These are phyloP conservation scores for Lasioglossum leucozonium DNA, from an alignment of 2,888 invertebrate species.

Conservation along the genomic window DNA sequence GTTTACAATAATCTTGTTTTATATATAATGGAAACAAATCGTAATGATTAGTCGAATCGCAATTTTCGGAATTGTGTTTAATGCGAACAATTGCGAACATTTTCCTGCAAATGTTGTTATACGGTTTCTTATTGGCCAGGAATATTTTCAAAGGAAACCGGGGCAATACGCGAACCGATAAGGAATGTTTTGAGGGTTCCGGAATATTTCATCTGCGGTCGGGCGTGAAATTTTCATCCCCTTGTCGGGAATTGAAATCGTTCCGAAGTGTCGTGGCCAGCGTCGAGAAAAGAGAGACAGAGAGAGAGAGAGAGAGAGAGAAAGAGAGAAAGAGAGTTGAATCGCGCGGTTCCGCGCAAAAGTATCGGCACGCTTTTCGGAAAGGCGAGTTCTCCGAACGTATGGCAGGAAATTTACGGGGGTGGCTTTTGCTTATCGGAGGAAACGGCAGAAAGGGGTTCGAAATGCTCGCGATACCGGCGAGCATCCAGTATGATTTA, in stretches of 20 bases:
- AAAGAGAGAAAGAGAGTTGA: neutral
- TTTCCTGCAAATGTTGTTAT: neutral
- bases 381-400: neutral
- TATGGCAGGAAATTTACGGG: neutral
- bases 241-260: slow-evolving; percentile 11
- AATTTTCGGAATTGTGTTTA: no score
- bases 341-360: neutral
- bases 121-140: neutral
- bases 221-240: slow-evolving; percentile 42
- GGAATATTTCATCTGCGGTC: slow-evolving; percentile 43
- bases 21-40: no score
- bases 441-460: neutral
- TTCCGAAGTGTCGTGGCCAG: neutral
- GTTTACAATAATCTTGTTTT: no score
- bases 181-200: slow-evolving; percentile 13
- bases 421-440: neutral
- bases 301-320: neutral
- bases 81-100: neutral
- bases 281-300: neutral
- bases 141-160: slow-evolving; percentile 17
- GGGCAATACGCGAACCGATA: neutral
- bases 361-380: slow-evolving; percentile 4
- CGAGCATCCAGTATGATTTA: neutral
- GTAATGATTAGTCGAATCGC: neutral
- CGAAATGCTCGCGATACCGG: neutral